Base-by-base conservation (phyloP, 2,797 vertebrate species). In the Microctenopoma steveboyesi region DNA sequence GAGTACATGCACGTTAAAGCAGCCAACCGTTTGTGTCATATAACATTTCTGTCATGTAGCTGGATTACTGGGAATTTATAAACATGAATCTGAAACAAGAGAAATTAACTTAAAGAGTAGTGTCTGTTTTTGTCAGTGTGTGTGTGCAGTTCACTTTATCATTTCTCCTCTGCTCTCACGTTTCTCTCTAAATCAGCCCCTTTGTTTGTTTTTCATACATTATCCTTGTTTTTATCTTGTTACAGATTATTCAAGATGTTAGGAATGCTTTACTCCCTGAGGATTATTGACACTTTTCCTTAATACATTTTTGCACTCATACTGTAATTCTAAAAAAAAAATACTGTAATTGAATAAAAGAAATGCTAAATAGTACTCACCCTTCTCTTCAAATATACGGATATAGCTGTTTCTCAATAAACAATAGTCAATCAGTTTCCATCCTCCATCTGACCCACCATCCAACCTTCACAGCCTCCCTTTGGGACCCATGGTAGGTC, bases 401-500 rank as follows among this genome's bases (percentile, higher is more conserved):
- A 3, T 37, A 4, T 43, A 55, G 18, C 11, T 51, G 1, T 52
- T 62, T 50, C 57, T 59, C 14, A 27, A 22, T 69, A 63, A 75
- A 39, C 42, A 51, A 69, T 35, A 27, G 56, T 45, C 69, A 48
- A 35, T 60, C 42, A 51, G 59, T 14, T 22, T 71, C 56, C 35
- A 13, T 6, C 28, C 37, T 69, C 55, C 62, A 65, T 56, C 65
- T 56, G 60, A 66, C 66, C 42, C 33, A 22, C 49, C 60, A 2
- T 46, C 47, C 37, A 46, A 43, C 47, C 49, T 69, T 51, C 47
- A 52, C 30, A 68, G 43, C 22, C 51, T 66, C 27, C 35, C 66
- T 55, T 4, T 63, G 65, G 72, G 58, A 77, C n/a, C 35, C 25
- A 52, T 73, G 60, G 74, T 69, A 74, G 84, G 61, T 72, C 54